phyloP scores from a whole-genome alignment of 2,113 vertebrate species.

The Poecilia latipinna region DNA sequence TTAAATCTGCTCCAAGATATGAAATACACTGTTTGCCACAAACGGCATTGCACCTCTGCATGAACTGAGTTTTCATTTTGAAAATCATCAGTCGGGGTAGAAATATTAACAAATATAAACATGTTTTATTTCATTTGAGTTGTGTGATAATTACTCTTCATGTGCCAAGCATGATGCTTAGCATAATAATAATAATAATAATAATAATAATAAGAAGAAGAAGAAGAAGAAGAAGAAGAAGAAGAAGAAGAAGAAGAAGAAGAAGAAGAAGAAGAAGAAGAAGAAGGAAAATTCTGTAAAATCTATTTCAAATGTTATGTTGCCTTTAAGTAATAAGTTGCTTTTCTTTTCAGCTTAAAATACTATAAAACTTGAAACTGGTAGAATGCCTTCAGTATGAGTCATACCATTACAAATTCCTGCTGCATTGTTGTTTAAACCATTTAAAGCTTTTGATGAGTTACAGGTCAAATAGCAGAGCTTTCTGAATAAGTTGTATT shows the following conservation, averaged over 20 bases:
- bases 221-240: too few species aligned
- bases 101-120: neutral
- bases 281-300: neutral
- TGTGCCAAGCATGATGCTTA: too few species aligned
- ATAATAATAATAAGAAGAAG: too few species aligned
- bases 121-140: too few species aligned
- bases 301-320: neutral
- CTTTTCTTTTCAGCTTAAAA: constrained; percentile 14
- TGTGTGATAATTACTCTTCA: too few species aligned
- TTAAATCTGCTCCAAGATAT: neutral
- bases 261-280: too few species aligned
- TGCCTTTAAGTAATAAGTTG: neutral
- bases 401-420: neutral
- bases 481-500: neutral
- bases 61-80: neutral
- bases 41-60: neutral
- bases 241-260: too few species aligned
- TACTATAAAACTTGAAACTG: constrained; percentile 2
- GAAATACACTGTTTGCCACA: too few species aligned
- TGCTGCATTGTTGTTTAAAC: neutral
- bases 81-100: neutral
- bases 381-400: neutral
- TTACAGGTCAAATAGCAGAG: constrained; percentile 7
- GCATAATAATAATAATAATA: too few species aligned
- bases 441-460: neutral